Evolutionary conservation across 2,888 invertebrate genomes (phyloP).

Genomic region (Agonopterix alstromeriana): DNA sequence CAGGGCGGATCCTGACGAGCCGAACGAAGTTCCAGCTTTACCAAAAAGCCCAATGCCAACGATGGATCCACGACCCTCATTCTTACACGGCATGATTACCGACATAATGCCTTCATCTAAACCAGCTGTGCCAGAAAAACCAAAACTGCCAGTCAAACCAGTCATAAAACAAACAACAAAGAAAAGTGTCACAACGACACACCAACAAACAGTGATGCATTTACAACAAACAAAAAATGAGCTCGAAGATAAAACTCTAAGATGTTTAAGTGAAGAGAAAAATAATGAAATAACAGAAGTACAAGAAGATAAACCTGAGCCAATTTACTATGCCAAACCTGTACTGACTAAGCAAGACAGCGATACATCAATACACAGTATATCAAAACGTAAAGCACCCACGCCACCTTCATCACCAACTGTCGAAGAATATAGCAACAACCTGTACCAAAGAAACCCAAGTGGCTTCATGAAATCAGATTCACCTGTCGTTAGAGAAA

Average conservation of each 20-base stretch:
- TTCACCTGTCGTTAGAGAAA: constrained; percentile 83
- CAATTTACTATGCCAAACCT: constrained; percentile 64
- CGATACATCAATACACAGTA: constrained; percentile 69
- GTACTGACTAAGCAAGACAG: constrained; percentile 76
- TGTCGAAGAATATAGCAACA: constrained; percentile 64
- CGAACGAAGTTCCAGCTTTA: constrained; percentile 81
- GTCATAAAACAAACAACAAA: constrained; percentile 71
- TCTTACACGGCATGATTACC: constrained; percentile 81
- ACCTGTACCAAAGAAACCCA: constrained; percentile 79
- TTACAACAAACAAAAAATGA: constrained; percentile 62
- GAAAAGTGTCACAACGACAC: constrained; percentile 45
- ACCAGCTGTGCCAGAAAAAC: constrained; percentile 85
- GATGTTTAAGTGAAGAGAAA: constrained; percentile 47
- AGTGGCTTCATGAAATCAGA: constrained; percentile 76
- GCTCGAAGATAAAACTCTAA: constrained; percentile 39
- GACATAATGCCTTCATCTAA: constrained; percentile 57
- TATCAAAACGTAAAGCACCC: constrained; percentile 86
- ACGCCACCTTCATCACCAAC: constrained; percentile 80
- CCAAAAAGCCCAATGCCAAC: constrained; percentile 82
- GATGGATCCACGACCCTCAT: constrained; percentile 79
- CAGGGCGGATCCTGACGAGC: constrained; percentile 88
- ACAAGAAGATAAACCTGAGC: constrained; percentile 54
- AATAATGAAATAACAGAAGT: constrained; percentile 55
- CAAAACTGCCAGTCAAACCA: constrained; percentile 77
- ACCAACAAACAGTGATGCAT: constrained; percentile 72